Evolutionary conservation across 2,888 invertebrate species (phyloP).

Genomic region (Teinopalpus imperialis): DNA sequence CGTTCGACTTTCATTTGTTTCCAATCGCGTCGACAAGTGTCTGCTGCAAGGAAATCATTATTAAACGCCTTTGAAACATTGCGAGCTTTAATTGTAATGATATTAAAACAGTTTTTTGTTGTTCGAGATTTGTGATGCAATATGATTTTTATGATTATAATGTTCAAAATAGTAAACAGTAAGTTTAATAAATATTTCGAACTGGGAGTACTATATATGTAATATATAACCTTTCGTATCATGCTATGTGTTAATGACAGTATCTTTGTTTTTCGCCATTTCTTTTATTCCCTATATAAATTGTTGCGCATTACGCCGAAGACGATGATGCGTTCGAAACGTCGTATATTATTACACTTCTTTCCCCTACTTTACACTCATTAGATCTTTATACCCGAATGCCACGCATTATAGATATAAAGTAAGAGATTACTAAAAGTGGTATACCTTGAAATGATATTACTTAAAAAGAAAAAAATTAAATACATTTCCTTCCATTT

Average conservation of each 20-base stretch:
- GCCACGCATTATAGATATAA: slow-evolving; percentile 19
- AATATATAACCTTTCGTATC: no score
- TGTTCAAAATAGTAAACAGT: no score
- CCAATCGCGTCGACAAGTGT: slow-evolving; percentile 49
- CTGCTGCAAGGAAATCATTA: slow-evolving; percentile 47
- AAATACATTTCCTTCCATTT: no score
- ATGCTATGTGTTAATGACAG: not conserved
- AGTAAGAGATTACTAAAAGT: slow-evolving; percentile 4
- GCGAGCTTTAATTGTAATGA: slow-evolving; percentile 3
- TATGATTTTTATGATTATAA: no score
- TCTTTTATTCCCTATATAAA: not conserved
- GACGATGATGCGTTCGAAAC: slow-evolving; percentile 16
- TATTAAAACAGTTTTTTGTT: no score
- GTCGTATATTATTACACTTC: slow-evolving; percentile 22
- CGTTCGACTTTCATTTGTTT: slow-evolving; percentile 46
- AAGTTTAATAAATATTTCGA: no score
- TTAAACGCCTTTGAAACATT: slow-evolving; percentile 39
- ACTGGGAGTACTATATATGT: no score
- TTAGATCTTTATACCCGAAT: slow-evolving; percentile 26
- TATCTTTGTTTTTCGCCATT: slow-evolving; percentile 1
- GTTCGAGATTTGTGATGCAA: no score
- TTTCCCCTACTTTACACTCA: slow-evolving; percentile 25
- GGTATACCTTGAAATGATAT: not conserved
- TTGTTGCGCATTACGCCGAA: slow-evolving; percentile 7
- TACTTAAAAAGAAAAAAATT: no score